Evolutionary conservation across 2,888 invertebrate species (phyloP).

Genomic region (Exocentrus adspersus): DNA sequence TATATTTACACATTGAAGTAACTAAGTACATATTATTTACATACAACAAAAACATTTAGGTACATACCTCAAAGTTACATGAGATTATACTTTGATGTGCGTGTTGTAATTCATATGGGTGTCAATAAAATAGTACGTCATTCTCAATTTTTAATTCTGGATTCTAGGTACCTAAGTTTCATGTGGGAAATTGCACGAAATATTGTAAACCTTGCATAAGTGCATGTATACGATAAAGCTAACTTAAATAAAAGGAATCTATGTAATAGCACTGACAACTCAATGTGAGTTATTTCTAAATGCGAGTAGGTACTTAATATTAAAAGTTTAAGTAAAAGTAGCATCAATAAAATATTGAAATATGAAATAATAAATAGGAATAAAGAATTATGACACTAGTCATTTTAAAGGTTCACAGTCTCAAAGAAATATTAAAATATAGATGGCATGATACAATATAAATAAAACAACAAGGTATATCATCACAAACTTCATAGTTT

Average conservation of each 20-base stretch:
- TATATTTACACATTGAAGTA: constrained; percentile 13
- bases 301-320: too few species aligned
- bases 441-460: background rate
- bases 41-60: constrained; percentile 29
- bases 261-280: background rate
- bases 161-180: too few species aligned
- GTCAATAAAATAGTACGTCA: too few species aligned
- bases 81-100: background rate
- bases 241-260: background rate
- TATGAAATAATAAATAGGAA: constrained; percentile 6
- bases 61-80: constrained; percentile 8
- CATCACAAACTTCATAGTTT: constrained; percentile 2
- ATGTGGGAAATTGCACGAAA: too few species aligned
- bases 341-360: background rate
- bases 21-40: constrained; percentile 23
- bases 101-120: too few species aligned
- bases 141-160: too few species aligned
- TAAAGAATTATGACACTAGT: background rate
- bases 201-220: background rate
- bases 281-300: constrained; percentile 1
- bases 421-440: constrained; percentile 8
- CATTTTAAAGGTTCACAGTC: constrained; percentile 12
- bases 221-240: background rate
- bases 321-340: background rate
- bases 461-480: background rate